phyloP scores from a whole-genome alignment of 2,888 invertebrate species.

The Drosophila mimetica region DNA sequence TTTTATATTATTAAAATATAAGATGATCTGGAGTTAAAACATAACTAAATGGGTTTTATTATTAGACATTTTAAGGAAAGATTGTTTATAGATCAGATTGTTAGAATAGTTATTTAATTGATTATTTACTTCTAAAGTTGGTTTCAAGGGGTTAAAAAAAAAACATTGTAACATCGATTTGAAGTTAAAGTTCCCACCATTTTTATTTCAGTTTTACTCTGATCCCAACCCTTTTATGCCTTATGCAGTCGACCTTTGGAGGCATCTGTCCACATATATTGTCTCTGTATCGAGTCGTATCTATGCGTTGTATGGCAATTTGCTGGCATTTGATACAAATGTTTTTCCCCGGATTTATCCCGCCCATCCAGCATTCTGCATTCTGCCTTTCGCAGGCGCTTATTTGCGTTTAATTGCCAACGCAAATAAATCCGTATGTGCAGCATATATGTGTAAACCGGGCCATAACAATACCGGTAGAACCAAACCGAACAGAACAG shows the following conservation, averaged over 20 bases:
- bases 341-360: slow-evolving; percentile 24
- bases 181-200: no score
- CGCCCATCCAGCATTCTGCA: slow-evolving; percentile 14
- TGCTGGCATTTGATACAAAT: slow-evolving; percentile 36
- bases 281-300: slow-evolving; percentile 7
- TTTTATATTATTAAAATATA: no score
- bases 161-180: no score
- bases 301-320: slow-evolving; percentile 36
- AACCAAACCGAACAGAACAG: slow-evolving; percentile 3
- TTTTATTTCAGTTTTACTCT: background rate
- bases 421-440: slow-evolving; percentile 50
- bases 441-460: slow-evolving; percentile 10
- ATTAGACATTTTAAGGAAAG: no score
- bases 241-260: slow-evolving; percentile 12
- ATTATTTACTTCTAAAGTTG: no score
- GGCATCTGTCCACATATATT: slow-evolving; percentile 24
- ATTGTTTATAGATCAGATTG: no score
- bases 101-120: no score
- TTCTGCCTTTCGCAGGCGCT: slow-evolving; percentile 49
- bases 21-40: slow-evolving; percentile 1
- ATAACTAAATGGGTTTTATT: background rate
- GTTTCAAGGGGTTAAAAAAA: no score
- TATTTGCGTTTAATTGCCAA: slow-evolving; percentile 82
- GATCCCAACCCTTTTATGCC: slow-evolving; percentile 3
- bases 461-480: slow-evolving; percentile 38